Base-by-base conservation (phyloP, 1,140 invertebrate genomes). In the Euura saliciscinereae region DNA sequence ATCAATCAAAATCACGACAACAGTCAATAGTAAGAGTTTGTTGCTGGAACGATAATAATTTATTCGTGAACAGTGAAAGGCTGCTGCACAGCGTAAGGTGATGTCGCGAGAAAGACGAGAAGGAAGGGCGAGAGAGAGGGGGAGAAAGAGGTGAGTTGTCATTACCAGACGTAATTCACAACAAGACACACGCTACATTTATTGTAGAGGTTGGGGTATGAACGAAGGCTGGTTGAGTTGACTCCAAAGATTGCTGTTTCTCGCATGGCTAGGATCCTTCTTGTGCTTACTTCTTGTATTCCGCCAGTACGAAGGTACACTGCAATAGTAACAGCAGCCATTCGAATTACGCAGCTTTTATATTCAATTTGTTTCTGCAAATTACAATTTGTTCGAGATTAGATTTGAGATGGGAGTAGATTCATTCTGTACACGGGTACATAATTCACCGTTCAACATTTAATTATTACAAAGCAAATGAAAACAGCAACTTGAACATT, bases 331-430 rank as follows among this genome's bases (percentile, higher is more conserved):
- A 82, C 83, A 83, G 80, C 79, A 83, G 83, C 81, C 83, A 84
- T 84, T 83, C 80, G 82, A 85, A 84, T 85, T 83, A 84, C 81
- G 81, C 74, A 78, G 71, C 83, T 80, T 83, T 85, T 83, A 85
- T 85, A 84, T 84, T 84, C 82, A 84, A 84, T 84, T 84, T 84
- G 80, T 84, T 84, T 83, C 81, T 82, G 83, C 82, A 84, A 84
- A 84, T 84, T 84, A 84, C 83, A 85, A 83, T 83, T 84, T 83
- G 79, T 83, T 82, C 79, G 73, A 78, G 82, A 83, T 84, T 82
- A 81, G 82, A 59, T 59, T 59, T 59, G 51, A 59, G 51, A 59
- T 11, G 13, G 51, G 51, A 59, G 10, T 59, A 59, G 51, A 59
- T 59, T 59, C 13, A 4, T 59, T 59, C 13, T n/a, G 51, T 28